These are phyloP conservation scores for Pseudorhombus dupliciocellatus DNA, from an alignment of 2,113 vertebrate genomes.

Conservation along the genomic window DNA sequence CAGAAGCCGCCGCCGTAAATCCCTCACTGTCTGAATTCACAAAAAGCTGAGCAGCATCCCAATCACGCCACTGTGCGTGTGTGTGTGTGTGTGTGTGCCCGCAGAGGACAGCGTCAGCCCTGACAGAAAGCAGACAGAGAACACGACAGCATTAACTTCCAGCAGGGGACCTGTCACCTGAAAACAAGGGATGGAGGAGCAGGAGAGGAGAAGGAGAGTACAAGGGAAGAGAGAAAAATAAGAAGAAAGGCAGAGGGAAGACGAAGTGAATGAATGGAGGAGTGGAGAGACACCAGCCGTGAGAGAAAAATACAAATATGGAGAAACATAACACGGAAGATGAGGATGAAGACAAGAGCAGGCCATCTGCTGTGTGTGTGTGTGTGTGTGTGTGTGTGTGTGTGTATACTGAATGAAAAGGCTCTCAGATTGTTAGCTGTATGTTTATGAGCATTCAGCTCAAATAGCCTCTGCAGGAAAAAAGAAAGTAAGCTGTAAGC, in stretches of 20 bases:
- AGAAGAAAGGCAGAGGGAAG: not conserved
- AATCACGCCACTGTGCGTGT: not conserved
- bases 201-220: not conserved
- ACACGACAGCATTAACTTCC: conserved; percentile 45
- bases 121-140: conserved; percentile 50
- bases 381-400: conserved; percentile 6
- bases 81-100: not conserved
- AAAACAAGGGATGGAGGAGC: conserved; percentile 40
- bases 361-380: conserved; percentile 55
- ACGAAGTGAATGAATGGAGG: conserved; percentile 4
- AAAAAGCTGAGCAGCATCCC: conserved; percentile 8
- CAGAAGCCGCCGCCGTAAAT: conserved; percentile 10
- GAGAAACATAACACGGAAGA: conserved; percentile 8
- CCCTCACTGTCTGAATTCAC: conserved; percentile 20
- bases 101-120: not conserved
- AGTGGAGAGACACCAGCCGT: not conserved
- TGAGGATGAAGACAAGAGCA: conserved; percentile 19
- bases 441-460: conserved; percentile 45
- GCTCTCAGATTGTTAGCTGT: conserved; percentile 15
- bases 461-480: conserved; percentile 19
- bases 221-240: conserved; percentile 7
- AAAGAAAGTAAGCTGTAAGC: conserved; percentile 18
- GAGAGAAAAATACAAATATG: conserved; percentile 20
- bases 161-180: conserved; percentile 48
- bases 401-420: not conserved